Evolutionary conservation across 2,888 invertebrate genomes (phyloP).

Genomic region (Trachelus stipa): DNA sequence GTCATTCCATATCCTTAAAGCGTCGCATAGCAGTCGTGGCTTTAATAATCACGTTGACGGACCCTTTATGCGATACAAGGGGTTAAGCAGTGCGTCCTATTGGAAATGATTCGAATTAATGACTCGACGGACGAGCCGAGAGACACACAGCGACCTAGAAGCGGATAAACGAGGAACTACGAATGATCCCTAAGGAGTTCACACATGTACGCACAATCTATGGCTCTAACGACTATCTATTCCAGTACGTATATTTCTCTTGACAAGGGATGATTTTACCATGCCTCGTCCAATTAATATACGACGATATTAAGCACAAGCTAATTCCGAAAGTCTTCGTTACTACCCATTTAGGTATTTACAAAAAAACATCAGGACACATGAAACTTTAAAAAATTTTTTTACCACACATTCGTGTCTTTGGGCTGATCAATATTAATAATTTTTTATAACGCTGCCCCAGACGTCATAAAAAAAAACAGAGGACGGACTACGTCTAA

Average conservation of each 20-base stretch:
- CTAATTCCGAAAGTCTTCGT: not conserved
- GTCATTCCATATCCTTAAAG: not conserved
- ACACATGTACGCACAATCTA: not conserved
- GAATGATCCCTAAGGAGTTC: slow-evolving; percentile 2
- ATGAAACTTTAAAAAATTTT: not conserved
- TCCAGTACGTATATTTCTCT: not conserved
- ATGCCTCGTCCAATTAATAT: not conserved
- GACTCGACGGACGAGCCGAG: slow-evolving; percentile 21
- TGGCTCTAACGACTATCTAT: not conserved
- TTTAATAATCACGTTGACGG: slow-evolving; percentile 28
- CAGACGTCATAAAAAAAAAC: not conserved
- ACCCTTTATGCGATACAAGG: slow-evolving; percentile 25
- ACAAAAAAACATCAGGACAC: not conserved
- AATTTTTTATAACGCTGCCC: not conserved
- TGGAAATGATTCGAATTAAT: slow-evolving; percentile 55
- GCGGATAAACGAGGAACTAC: not conserved
- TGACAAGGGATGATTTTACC: not conserved
- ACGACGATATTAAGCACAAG: not conserved
- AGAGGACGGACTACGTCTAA: not conserved
- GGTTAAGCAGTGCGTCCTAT: slow-evolving; percentile 38
- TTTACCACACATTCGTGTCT: no score
- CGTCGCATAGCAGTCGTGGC: not conserved
- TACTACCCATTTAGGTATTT: no score
- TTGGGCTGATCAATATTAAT: not conserved
- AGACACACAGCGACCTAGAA: not conserved